phyloP scores from a whole-genome alignment of 2,797 vertebrate genomes.

The Emydoidea blandingii region DNA sequence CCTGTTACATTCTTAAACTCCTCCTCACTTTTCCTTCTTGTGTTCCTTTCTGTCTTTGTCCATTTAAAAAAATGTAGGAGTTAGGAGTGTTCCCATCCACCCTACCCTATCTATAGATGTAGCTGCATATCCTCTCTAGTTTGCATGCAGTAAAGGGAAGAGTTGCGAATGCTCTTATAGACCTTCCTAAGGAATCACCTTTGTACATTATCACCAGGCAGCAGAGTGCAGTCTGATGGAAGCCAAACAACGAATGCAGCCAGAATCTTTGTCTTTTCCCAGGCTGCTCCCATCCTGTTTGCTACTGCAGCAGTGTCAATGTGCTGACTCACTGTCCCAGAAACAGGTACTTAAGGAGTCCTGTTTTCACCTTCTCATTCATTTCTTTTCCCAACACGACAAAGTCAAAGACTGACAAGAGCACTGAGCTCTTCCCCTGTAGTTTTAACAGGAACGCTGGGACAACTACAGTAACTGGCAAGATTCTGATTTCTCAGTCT shows the following conservation, averaged over 20 bases:
- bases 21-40: not conserved
- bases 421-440: rapidly evolving
- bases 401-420: not conserved
- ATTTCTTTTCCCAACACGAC: not conserved
- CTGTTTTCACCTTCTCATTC: not conserved
- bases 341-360: rapidly evolving
- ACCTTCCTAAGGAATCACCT: too few species aligned
- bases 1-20: not conserved
- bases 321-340: rapidly evolving
- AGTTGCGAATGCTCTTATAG: not conserved
- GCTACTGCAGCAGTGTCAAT: not conserved
- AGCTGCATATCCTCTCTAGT: not conserved
- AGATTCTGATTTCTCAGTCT: not conserved
- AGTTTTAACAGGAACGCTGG: not conserved
- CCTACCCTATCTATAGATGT: not conserved
- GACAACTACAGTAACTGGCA: rapidly evolving
- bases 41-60: not conserved
- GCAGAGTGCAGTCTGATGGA: not conserved
- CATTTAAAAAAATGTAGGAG: not conserved
- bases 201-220: not conserved
- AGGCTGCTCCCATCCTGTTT: not conserved
- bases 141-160: not conserved
- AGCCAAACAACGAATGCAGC: not conserved
- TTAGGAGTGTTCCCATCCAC: not conserved
- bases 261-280: not conserved